phyloP scores from a whole-genome alignment of 2,113 vertebrate genomes.

The Colius striatus region DNA sequence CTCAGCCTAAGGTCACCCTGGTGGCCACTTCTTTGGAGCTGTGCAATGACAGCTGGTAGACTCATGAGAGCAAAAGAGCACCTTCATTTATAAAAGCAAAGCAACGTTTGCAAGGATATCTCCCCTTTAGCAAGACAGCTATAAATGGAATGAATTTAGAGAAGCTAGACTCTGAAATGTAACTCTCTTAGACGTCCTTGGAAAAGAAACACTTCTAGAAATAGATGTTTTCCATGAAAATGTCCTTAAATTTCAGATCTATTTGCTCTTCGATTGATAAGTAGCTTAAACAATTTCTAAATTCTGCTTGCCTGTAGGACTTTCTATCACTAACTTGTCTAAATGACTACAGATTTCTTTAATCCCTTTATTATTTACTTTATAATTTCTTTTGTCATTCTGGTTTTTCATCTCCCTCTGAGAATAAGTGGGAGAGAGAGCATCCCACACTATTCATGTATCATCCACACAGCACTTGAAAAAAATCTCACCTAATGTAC shows the following conservation, averaged over 20 bases:
- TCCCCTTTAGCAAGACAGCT: slow-evolving; percentile 21
- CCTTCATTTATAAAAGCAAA: slow-evolving; percentile 12
- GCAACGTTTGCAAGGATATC: slow-evolving; percentile 7
- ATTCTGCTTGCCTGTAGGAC: slow-evolving; percentile 12
- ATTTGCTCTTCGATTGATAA: slow-evolving; percentile 20
- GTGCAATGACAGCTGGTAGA: neutral
- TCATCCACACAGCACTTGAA: slow-evolving; percentile 31
- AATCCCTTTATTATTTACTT: slow-evolving; percentile 61
- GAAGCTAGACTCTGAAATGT: neutral
- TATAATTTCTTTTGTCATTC: slow-evolving; percentile 50
- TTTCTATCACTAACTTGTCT: slow-evolving; percentile 11
- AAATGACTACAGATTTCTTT: slow-evolving; percentile 26
- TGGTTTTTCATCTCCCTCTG: slow-evolving; percentile 48
- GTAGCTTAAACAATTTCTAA: slow-evolving; percentile 39
- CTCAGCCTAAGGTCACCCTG: neutral
- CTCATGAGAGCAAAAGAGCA: neutral
- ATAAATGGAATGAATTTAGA: slow-evolving; percentile 33
- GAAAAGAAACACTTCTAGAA: slow-evolving; percentile 39
- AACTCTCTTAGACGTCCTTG: slow-evolving; percentile 13
- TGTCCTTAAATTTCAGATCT: slow-evolving; percentile 15
- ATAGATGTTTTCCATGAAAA: slow-evolving; percentile 38
- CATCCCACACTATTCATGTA: slow-evolving; percentile 54
- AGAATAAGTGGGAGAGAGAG: slow-evolving; percentile 59
- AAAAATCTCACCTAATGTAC: slow-evolving; percentile 43
- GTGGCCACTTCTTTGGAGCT: neutral